phyloP scores from a whole-genome alignment of 2,888 invertebrate species.

The Drosophila merina region DNA sequence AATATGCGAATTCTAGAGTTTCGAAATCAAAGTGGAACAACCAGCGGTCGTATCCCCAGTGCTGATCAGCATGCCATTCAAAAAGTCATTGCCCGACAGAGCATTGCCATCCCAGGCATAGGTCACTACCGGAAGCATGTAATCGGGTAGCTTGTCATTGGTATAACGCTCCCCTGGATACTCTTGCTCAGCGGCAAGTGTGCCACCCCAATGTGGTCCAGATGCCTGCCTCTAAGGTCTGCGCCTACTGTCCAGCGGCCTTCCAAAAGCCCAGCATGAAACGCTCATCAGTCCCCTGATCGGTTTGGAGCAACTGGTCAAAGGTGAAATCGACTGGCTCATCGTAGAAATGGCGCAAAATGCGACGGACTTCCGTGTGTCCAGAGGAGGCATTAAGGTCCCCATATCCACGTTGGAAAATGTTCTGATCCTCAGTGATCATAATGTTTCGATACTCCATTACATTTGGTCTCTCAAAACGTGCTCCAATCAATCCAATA shows the following conservation, averaged over 20 bases:
- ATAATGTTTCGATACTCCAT: slow-evolving; percentile 86
- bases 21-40: slow-evolving; percentile 85
- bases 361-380: slow-evolving; percentile 64
- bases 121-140: slow-evolving; percentile 86
- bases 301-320: slow-evolving; percentile 24
- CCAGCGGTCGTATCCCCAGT: slow-evolving; percentile 86
- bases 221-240: slow-evolving; percentile 86
- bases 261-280: slow-evolving; percentile 88
- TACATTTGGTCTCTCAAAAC: slow-evolving; percentile 83
- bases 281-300: slow-evolving; percentile 51
- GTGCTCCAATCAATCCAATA: slow-evolving; percentile 84
- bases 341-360: slow-evolving; percentile 76
- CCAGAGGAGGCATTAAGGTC: not conserved
- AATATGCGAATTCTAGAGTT: slow-evolving; percentile 86
- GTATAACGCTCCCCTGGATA: slow-evolving; percentile 85
- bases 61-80: slow-evolving; percentile 84
- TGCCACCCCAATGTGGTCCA: slow-evolving; percentile 56
- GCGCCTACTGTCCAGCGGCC: slow-evolving; percentile 86
- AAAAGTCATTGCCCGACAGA: slow-evolving; percentile 90
- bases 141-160: slow-evolving; percentile 84
- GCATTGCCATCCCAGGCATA: slow-evolving; percentile 91
- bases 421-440: slow-evolving; percentile 85
- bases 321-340: slow-evolving; percentile 70
- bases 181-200: slow-evolving; percentile 65
- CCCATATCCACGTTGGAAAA: slow-evolving; percentile 84